Conservation (phyloP, 2,113 vertebrate species). For the Callopanchax toddi region DNA sequence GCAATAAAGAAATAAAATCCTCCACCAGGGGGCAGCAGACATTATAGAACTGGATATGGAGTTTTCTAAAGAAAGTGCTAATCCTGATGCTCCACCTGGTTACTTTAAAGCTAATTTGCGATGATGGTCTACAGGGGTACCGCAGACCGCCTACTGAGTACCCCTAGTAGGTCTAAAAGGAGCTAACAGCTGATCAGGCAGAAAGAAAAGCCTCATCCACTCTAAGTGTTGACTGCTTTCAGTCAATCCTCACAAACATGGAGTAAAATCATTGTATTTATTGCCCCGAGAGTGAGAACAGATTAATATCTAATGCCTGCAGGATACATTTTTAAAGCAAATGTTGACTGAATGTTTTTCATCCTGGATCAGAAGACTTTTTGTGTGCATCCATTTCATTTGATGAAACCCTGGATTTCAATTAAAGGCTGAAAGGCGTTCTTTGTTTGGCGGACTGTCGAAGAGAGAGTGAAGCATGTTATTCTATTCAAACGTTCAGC, state of each 20-base stretch:
- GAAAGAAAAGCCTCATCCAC: neutral
- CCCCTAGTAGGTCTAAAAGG: too few species aligned
- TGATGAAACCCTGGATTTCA: constrained; percentile 51
- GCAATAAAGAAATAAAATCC: too few species aligned
- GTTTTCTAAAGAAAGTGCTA: too few species aligned
- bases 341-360: constrained; percentile 3
- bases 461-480: constrained; percentile 43
- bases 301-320: neutral
- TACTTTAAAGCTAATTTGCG: too few species aligned
- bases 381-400: constrained; percentile 37
- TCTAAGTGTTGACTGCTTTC: neutral
- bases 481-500: constrained; percentile 64
- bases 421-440: constrained; percentile 63
- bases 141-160: too few species aligned
- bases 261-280: neutral
- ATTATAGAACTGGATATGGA: too few species aligned
- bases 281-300: neutral
- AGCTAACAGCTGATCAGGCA: constrained; percentile 8
- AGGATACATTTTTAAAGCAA: neutral
- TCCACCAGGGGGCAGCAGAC: too few species aligned
- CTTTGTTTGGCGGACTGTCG: constrained; percentile 59
- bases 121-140: too few species aligned
- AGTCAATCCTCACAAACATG: neutral
- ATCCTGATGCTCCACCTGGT: too few species aligned
- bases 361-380: constrained; percentile 24